These are phyloP conservation scores for Crossaster papposus DNA, from an alignment of 53 echinoderm and acorn worm genomes.

Conservation along the genomic window DNA sequence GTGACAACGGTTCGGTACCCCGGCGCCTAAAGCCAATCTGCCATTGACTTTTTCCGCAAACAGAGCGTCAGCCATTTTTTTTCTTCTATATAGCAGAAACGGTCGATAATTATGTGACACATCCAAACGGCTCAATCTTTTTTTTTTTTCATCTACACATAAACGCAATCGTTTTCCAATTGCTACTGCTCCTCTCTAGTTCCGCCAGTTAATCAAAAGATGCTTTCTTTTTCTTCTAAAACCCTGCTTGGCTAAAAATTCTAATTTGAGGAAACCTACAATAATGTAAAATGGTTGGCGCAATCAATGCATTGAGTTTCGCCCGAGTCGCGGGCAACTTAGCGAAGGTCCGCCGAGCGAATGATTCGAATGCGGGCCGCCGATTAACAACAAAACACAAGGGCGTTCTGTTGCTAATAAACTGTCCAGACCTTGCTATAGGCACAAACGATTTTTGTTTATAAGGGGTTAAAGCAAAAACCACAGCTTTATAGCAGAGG, in stretches of 20 bases:
- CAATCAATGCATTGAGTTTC: neutral
- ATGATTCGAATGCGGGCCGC: slow-evolving; percentile 5
- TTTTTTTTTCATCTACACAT: neutral
- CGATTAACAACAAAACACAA: neutral
- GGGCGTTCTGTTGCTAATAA: no score
- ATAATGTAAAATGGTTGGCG: no score
- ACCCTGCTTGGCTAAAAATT: no score
- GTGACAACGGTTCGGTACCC: neutral
- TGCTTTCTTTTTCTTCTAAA: no score
- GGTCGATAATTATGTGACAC: neutral
- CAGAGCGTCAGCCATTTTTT: neutral
- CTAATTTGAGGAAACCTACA: neutral
- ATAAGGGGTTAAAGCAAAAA: no score
- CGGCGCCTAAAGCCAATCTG: slow-evolving; percentile 3
- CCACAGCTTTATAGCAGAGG: no score
- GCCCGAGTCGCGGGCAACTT: neutral
- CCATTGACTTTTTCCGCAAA: neutral
- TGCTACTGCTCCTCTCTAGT: neutral
- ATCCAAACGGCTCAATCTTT: neutral
- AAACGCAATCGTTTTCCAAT: slow-evolving; percentile 31
- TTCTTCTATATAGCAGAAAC: slow-evolving; percentile 26
- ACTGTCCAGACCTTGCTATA: no score
- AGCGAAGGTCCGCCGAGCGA: slow-evolving; percentile 23
- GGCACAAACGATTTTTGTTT: no score
- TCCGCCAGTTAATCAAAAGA: no score